Conservation (phyloP, 2,113 vertebrate species). For the Malurus cyaneus region DNA sequence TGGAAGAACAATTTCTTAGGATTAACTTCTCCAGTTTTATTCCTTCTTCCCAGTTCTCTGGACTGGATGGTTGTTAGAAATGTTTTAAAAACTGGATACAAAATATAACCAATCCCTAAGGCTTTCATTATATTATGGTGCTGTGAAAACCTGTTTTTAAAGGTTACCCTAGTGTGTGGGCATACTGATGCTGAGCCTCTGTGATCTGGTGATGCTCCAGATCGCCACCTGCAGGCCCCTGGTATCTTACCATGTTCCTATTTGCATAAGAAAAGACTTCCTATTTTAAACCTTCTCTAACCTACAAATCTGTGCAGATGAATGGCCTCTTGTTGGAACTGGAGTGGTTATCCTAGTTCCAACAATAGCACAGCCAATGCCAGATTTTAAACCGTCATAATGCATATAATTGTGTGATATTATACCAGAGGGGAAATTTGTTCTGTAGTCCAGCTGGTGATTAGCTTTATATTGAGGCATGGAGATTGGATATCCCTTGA, state of each 20-base stretch:
- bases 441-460: conserved; percentile 66
- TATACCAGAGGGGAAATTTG: conserved; percentile 67
- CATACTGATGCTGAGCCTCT: background rate
- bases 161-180: background rate
- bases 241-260: background rate
- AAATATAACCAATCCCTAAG: background rate
- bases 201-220: background rate
- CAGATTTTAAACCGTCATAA: conserved; percentile 67
- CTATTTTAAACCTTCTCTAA: conserved; percentile 51
- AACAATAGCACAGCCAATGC: conserved; percentile 66
- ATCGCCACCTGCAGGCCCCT: background rate
- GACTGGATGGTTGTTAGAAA: background rate
- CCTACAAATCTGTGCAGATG: conserved; percentile 55
- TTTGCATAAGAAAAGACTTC: conserved; percentile 64
- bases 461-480: conserved; percentile 59
- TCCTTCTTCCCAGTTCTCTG: background rate
- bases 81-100: background rate
- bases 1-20: background rate
- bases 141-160: background rate
- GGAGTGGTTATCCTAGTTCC: conserved; percentile 47
- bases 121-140: background rate
- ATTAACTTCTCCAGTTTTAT: background rate
- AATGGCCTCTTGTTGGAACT: conserved; percentile 60
- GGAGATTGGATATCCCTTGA: conserved; percentile 64
- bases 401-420: conserved; percentile 64